Evolutionary conservation across 2,888 invertebrate genomes (phyloP), one percentile per base, ranked within the genome.

Genomic region (Tetrapedia diversipes): DNA sequence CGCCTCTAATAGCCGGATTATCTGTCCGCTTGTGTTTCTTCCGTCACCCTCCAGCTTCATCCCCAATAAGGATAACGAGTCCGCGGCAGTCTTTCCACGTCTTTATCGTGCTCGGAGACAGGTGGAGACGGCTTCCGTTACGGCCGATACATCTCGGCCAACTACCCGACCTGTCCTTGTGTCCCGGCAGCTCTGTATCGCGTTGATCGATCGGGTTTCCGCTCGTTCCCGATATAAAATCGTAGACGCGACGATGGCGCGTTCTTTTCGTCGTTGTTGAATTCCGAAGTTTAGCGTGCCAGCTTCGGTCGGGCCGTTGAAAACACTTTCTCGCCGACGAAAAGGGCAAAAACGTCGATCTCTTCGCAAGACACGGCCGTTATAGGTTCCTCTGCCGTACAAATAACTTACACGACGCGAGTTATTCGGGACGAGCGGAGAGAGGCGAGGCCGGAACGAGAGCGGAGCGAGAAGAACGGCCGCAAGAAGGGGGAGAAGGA

Each of bases 1-100:
- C 91, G 89, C 88, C 89, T 90, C 91, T 91, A 91, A 91, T 91
- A 90, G 91, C 89, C 87, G 88, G 91, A 91, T 91, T 91, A 91
- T 91, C 90, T 88, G 85, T 84, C 84, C 86, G 81, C 81, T 75
- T 76, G 81, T 86, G 82, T 86, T 85, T 88, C 86, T 85, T 85
- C 84, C 81, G 80, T 79, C 67, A 76, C 73, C 73, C 74, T 74
- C 71, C 14, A 39, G 64, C 45, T 66, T 65, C 76, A 56, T 11
- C 74, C 75, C 75, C 84, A 86, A 88, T 86, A 86, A 88, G 87
- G 86, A 87, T 89, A 90, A 89, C 87, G 86, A 89, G 88, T 79
- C 77, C 65, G 51, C 77, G 34, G 51, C 47, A 65, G 14, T 65
- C 69, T 81, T 81, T 79, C 67, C 79, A 61, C 64, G 76, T 81